Evolutionary conservation across 2,797 vertebrate species (phyloP).

Genomic region (Lateolabrax maculatus): DNA sequence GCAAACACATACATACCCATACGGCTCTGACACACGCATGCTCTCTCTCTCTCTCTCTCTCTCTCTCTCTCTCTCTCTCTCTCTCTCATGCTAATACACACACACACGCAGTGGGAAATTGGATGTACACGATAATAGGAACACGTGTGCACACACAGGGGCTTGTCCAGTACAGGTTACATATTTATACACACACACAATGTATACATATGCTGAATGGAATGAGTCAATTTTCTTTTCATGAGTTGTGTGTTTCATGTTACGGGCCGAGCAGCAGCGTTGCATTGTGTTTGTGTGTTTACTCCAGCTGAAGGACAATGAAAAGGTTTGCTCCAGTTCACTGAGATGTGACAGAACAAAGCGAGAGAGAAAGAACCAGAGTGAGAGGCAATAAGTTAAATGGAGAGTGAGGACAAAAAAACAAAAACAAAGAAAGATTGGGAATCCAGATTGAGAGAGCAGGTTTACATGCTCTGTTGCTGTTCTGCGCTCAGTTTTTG

Average conservation of each 20-base stretch:
- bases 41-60: not conserved
- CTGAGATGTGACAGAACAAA: constrained; percentile 78
- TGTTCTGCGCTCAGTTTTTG: constrained; percentile 68
- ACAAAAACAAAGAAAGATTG: constrained; percentile 45
- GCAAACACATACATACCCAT: constrained; percentile 67
- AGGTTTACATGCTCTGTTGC: constrained; percentile 66
- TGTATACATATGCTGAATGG: constrained; percentile 32
- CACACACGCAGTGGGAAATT: constrained; percentile 47
- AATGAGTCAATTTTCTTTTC: constrained; percentile 67
- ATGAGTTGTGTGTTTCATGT: constrained; percentile 49
- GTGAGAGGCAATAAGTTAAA: constrained; percentile 58
- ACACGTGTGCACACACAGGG: constrained; percentile 49
- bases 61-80: not conserved
- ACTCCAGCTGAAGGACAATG: constrained; percentile 76
- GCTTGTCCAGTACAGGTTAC: constrained; percentile 36
- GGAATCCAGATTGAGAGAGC: constrained; percentile 61
- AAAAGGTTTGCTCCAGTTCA: constrained; percentile 78
- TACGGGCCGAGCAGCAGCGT: constrained; percentile 50
- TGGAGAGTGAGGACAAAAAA: constrained; percentile 41
- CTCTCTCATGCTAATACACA: constrained; percentile 28
- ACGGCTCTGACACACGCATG: constrained; percentile 48
- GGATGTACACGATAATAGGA: constrained; percentile 54
- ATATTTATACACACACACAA: constrained; percentile 40
- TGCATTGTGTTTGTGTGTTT: constrained; percentile 72
- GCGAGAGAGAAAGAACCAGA: constrained; percentile 37